Conservation (phyloP, 2,888 invertebrate genomes). For the Tipula vernalis region DNA sequence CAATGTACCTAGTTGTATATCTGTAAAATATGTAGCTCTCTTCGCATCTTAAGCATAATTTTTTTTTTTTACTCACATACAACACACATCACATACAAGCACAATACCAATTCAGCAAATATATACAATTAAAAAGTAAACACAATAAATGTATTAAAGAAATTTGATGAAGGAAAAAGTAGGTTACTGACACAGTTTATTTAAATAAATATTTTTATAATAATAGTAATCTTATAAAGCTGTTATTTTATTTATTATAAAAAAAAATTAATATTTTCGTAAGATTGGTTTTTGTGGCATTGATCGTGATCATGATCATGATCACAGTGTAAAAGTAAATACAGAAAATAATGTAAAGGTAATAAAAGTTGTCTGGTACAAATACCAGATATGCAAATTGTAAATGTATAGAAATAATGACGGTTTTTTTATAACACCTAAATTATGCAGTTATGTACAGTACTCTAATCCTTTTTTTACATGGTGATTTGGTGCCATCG, state of each 20-base stretch:
- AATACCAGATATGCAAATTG: not conserved
- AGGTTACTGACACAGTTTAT: slow-evolving; percentile 8
- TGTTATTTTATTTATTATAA: not conserved
- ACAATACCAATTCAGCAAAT: not conserved
- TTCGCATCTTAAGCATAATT: not conserved
- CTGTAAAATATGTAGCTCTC: not conserved
- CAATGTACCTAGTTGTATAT: not conserved
- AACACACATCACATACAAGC: not conserved
- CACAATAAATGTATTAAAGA: not conserved
- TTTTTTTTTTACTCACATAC: not conserved
- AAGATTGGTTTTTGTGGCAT: not conserved
- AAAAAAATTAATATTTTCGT: not conserved
- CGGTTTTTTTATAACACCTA: too few species aligned
- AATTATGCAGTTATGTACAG: too few species aligned
- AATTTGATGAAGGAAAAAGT: slow-evolving; percentile 8
- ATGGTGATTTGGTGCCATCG: too few species aligned
- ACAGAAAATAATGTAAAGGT: not conserved
- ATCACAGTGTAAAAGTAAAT: not conserved
- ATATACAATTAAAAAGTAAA: not conserved
- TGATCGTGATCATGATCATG: slow-evolving; percentile 9
- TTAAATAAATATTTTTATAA: slow-evolving; percentile 6
- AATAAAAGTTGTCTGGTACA: not conserved
- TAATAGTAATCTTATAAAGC: not conserved
- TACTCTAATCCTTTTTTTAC: too few species aligned
- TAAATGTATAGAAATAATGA: not conserved